phyloP scores from a whole-genome alignment of 2,888 invertebrate genomes.

The Eutolmus rufibarbis region DNA sequence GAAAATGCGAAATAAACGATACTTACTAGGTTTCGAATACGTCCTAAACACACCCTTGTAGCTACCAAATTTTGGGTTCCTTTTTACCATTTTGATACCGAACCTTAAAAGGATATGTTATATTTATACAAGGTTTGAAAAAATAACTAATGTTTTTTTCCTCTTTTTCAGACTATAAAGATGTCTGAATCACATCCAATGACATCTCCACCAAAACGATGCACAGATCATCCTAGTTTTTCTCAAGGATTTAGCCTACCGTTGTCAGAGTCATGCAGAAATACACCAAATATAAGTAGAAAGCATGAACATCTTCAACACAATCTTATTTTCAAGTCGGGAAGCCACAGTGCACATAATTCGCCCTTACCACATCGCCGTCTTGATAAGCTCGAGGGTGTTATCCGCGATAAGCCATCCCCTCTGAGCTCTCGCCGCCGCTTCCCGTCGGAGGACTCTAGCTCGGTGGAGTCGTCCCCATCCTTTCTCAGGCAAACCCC shows the following conservation, averaged over 20 bases:
- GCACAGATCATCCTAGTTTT: conserved; percentile 32
- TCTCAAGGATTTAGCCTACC: conserved; percentile 9
- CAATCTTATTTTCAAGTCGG: conserved; percentile 47
- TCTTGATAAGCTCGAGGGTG: conserved; percentile 50
- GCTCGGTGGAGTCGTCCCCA: conserved; percentile 48
- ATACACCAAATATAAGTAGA: conserved; percentile 48
- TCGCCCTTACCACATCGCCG: conserved; percentile 50
- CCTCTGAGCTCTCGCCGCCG: conserved; percentile 43
- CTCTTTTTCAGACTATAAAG: conserved; percentile 4
- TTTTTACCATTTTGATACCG: too few species aligned
- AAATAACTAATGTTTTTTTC: neutral
- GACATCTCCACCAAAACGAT: conserved; percentile 47
- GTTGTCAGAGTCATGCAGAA: conserved; percentile 49
- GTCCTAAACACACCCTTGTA: too few species aligned
- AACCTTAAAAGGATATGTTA: too few species aligned
- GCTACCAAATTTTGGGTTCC: too few species aligned
- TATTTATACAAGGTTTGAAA: neutral
- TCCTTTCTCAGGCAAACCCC: conserved; percentile 9
- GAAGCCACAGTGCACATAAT: conserved; percentile 50
- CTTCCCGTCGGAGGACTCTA: conserved; percentile 44
- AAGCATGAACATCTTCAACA: conserved; percentile 46
- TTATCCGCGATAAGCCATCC: conserved; percentile 50
- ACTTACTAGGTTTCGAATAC: too few species aligned
- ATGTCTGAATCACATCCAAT: conserved; percentile 50
- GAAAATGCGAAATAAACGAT: too few species aligned